Evolutionary conservation across 2,797 vertebrate genomes (phyloP), one percentile per base, ranked within the genome.

Genomic region (Morelia viridis): DNA sequence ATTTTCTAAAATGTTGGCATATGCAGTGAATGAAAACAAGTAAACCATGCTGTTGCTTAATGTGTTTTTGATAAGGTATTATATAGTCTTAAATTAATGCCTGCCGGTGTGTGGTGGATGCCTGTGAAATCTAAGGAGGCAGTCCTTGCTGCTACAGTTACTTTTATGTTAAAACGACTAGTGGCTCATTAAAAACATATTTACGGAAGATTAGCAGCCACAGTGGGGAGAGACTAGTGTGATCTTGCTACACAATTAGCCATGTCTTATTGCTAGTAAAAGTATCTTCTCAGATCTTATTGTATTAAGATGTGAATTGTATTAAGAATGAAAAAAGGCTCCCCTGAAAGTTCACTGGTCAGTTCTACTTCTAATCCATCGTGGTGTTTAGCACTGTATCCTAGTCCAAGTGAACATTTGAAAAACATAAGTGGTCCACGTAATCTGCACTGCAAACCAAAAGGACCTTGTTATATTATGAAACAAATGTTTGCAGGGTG

Each of bases 161-260:
- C 93, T 91, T 80, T 92, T 89, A 0, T 26, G 92, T 35, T 71
- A 86, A 76, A 89, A 71, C 35, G 0, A 28, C 56, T 0, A 0
- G 41, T 64, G 0, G 0, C 91, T 95, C 76, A 8, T 95, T 94
- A 93, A 92, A 92, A 91, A 58, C 12, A 53, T 41, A 92, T 87
- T 93, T 93, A 90, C 22, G n/a, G 93, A 85, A 60, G 62, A 93
- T 93, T 89, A 92, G 85, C 2, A 92, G 12, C 93, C 80, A 57
- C 88, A 91, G 91, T 92, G 89, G 93, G 26, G 35, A 94, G 88
- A 88, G 9, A 41, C 6, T 0, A 92, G 1, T 7, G 53, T 91
- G 65, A 89, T 87, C 17, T 87, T 62, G 68, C 89, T 90, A 56
- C 0, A 0, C 31, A 92, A 93, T 57, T 92, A 96, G 93, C 56